Evolutionary conservation across 2,888 invertebrate species (phyloP).

Genomic region (Pristionchus japonicus): DNA sequence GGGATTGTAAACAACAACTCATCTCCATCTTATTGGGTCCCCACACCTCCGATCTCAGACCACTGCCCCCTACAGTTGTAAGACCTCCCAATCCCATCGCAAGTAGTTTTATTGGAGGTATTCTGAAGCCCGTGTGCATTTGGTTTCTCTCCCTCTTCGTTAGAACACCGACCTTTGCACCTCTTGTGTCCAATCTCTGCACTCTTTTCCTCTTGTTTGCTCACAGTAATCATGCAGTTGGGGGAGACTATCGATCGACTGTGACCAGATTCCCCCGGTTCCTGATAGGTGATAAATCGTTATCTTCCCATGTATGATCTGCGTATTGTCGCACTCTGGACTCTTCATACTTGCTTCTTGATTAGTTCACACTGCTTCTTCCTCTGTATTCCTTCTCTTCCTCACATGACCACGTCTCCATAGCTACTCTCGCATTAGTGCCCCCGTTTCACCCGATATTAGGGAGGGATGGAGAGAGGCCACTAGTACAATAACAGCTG

Average conservation of each 20-base stretch:
- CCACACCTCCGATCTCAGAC: neutral
- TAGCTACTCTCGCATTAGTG: neutral
- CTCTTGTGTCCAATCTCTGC: neutral
- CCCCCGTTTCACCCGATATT: constrained; percentile 76
- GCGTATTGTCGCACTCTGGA: neutral
- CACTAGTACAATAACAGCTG: neutral
- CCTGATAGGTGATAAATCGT: neutral
- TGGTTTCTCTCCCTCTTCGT: neutral
- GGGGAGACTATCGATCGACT: constrained; percentile 2
- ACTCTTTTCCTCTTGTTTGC: neutral
- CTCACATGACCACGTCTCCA: neutral
- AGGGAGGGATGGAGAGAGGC: constrained; percentile 89
- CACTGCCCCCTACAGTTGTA: neutral
- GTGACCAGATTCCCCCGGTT: neutral
- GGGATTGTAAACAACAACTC: constrained; percentile 3
- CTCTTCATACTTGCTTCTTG: neutral
- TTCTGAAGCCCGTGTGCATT: neutral
- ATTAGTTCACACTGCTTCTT: neutral
- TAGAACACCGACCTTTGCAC: neutral
- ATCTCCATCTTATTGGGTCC: neutral
- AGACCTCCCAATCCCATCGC: neutral
- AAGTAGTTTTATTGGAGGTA: neutral
- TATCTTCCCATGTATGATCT: neutral
- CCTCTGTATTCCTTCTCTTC: neutral
- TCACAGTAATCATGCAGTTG: neutral